These are phyloP conservation scores for Cataglyphis albicans DNA, from an alignment of 2,888 invertebrate species.

Conservation along the genomic window DNA sequence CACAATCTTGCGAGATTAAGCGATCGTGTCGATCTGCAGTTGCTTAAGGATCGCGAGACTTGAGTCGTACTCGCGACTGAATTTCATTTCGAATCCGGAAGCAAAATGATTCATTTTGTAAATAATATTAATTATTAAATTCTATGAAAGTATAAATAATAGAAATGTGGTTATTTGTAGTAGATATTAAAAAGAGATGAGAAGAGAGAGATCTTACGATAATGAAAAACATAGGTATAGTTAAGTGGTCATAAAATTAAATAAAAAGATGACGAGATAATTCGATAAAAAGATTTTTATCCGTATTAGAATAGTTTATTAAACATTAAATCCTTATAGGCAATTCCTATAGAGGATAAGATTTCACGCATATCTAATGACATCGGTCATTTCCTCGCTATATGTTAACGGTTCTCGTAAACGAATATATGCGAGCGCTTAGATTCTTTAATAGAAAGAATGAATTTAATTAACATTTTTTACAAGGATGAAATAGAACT, in stretches of 20 bases:
- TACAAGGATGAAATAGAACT: background rate
- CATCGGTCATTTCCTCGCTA: background rate
- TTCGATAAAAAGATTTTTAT: background rate
- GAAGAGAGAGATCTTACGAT: background rate
- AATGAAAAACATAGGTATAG: background rate
- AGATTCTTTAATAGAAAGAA: conserved; percentile 40
- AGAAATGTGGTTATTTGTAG: background rate
- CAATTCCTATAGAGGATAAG: conserved; percentile 31
- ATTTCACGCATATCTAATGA: background rate
- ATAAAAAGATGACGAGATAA: background rate
- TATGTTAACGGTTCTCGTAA: conserved; percentile 22
- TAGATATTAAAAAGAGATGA: background rate
- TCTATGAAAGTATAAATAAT: background rate
- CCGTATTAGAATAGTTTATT: conserved; percentile 30
- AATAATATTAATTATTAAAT: background rate
- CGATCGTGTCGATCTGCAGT: background rate
- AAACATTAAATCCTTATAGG: conserved; percentile 38
- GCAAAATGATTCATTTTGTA: background rate
- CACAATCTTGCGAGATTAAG: background rate
- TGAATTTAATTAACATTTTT: background rate
- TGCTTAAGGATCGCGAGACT: background rate
- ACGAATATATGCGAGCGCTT: conserved; percentile 1
- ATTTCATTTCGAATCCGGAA: background rate
- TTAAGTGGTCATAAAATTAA: background rate
- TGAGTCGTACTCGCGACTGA: background rate